phyloP scores from a whole-genome alignment of 1,140 invertebrate species.

The Forficula auricularia region DNA sequence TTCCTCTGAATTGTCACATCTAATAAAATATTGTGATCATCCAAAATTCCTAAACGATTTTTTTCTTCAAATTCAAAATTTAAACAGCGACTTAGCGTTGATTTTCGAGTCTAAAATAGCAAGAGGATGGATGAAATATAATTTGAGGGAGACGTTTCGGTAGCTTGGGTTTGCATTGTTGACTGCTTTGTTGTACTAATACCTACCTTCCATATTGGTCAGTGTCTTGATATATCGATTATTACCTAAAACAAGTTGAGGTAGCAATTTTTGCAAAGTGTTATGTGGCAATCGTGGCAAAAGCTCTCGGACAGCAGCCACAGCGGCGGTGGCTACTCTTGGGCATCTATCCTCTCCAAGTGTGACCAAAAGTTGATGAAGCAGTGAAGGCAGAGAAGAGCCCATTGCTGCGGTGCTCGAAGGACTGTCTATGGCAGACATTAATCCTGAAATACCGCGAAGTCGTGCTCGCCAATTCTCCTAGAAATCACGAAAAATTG shows the following conservation, averaged over 20 bases:
- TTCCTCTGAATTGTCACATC: no score
- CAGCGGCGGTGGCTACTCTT: conserved; percentile 34
- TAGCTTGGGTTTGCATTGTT: no score
- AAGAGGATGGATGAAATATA: no score
- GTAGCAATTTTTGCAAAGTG: conserved; percentile 8
- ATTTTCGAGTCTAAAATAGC: no score
- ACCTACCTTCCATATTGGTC: no score
- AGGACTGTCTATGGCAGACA: conserved; percentile 23
- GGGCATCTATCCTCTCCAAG: conserved; percentile 38
- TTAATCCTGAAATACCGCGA: conserved; percentile 30
- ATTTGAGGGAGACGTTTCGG: no score
- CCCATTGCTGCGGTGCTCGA: conserved; percentile 27
- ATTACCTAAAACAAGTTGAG: conserved; percentile 6
- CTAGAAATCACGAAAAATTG: conserved; percentile 20
- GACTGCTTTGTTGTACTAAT: no score
- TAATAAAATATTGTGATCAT: no score
- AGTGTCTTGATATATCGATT: no score
- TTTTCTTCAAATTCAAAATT: no score
- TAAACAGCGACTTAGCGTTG: no score
- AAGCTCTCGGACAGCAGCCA: conserved; percentile 33
- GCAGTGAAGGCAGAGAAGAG: conserved; percentile 40
- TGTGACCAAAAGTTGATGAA: conserved; percentile 35
- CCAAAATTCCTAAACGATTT: no score
- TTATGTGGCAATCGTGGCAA: conserved; percentile 12
- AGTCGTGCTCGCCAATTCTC: conserved; percentile 38